Base-by-base conservation (phyloP, 2,113 vertebrate species). In the Hystrix cristata region DNA sequence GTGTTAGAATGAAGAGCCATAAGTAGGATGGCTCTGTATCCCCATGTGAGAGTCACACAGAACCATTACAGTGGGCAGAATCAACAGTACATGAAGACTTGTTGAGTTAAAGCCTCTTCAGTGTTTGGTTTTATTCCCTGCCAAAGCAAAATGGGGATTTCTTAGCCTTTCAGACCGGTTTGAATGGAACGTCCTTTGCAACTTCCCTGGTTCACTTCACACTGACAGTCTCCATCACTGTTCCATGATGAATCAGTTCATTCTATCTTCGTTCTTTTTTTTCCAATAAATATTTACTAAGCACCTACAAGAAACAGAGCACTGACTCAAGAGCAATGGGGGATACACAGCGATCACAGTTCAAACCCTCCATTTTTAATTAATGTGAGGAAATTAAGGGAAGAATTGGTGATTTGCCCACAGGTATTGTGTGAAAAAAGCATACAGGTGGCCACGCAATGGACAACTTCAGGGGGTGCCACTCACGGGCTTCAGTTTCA, bases 71-170 rank as follows among this genome's bases (percentile, higher is more conserved):
- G 60, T 55, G 72, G 29, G n/a, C 7, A 65, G n/a, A n/a, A 55
- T 48, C 65, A 84, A 83, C 1, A 13, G 34, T 2, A 51, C 71
- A 83, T 13, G 27, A 2, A 38, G 60, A 79, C 60, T 53, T 62
- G 23, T 86, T 21, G 11, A 29, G 46, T 18, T 15, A 34, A 21
- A 27, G n/a, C 69, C 60, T 79, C 62, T 64, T 83, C n/a, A 27
- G 38, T 18, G 23, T 34, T 87, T 31, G 67, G 51, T 60, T 81
- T 60, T 81, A 67, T 83, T 69, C 79, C 67, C 59, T 74, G n/a
- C 57, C n/a, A 93, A 87, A 23, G 57, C 13, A 83, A 93, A 91
- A 67, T 25, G 31, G 21, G 38, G 65, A 34, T 76, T 91, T 95
- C 82, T 80, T 13, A 84, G 67, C 12, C 29, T n/a, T 43, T 59